Evolutionary conservation across 2,888 invertebrate genomes (phyloP), one percentile per base, ranked within the genome.

Genomic region (Diarsia rubi): DNA sequence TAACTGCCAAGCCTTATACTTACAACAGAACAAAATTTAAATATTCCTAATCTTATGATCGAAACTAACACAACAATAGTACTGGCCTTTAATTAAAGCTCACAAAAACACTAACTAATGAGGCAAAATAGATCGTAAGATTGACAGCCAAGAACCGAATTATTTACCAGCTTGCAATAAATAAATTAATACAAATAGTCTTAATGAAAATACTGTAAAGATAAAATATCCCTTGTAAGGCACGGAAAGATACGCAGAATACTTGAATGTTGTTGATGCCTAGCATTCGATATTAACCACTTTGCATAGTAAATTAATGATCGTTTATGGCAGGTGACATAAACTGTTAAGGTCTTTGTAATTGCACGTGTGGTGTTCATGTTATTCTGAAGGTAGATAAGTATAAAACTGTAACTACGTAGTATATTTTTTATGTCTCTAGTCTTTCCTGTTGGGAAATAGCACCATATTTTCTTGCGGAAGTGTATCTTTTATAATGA

Each of bases 241-340:
- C 45, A 69, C 72, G 86, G 69, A 83, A 77, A 79, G 52, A 84
- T 74, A 73, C 65, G 37, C n/a, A 49, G 42, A 66, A 24, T 65
- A 24, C 44, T 65, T 31, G 14, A 62, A 45, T 57, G 44, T 31
- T 62, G 79, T 64, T 72, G 64, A 69, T 70, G 75, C 14, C 24
- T 70, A 67, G 82, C 67, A 71, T 73, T 60, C 64, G 14, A 47
- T 69, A 84, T 83, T 49, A 69, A 75, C 37, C 64, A 74, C 31
- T 87, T 83, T 85, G 73, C 86, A 86, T 83, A 77, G 64, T 54
- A 77, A 85, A 81, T 85, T 77, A 64, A 85, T 81, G 78, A 83
- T 62, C 31, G 44, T 71, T 71, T 77, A 66, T 60, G 75, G 62
- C 75, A 81, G 67, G 76, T 71, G 63, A 27, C 63, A 66, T 70